phyloP scores from a whole-genome alignment of 2,797 vertebrate genomes.

The Esox masquinongy region DNA sequence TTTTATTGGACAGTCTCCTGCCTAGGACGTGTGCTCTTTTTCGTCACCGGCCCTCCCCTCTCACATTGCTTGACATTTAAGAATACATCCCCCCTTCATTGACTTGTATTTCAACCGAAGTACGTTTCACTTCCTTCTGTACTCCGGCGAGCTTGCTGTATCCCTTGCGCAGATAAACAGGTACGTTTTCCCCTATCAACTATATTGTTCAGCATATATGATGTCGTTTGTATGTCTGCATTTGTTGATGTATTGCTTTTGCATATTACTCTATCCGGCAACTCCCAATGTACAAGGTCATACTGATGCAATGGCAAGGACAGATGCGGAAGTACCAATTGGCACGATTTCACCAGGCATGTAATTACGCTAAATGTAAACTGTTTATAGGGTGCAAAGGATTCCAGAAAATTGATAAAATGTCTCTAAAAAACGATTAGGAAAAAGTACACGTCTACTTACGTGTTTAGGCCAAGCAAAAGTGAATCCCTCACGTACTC shows the following conservation, averaged over 20 bases:
- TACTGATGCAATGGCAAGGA: constrained; percentile 16
- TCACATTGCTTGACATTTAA: constrained; percentile 9
- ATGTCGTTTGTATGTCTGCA: not conserved
- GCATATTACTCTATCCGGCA: not conserved
- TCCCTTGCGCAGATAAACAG: constrained; percentile 1
- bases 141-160: not conserved
- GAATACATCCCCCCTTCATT: constrained; percentile 7
- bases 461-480: not conserved
- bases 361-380: not conserved
- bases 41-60: not conserved
- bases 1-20: constrained; percentile 22
- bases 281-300: constrained; percentile 15
- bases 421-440: not conserved
- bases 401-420: not conserved
- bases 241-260: not conserved
- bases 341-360: not conserved
- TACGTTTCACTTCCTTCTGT: not conserved
- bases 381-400: not conserved
- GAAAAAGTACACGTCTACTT: not conserved
- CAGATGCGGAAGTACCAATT: constrained; percentile 2
- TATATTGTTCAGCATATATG: not conserved
- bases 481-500: constrained; percentile 1
- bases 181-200: constrained; percentile 16
- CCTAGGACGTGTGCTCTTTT: not conserved
- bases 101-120: not conserved